These are phyloP conservation scores for Gobionotothen gibberifrons DNA, from an alignment of 2,797 vertebrate species.

Conservation along the genomic window DNA sequence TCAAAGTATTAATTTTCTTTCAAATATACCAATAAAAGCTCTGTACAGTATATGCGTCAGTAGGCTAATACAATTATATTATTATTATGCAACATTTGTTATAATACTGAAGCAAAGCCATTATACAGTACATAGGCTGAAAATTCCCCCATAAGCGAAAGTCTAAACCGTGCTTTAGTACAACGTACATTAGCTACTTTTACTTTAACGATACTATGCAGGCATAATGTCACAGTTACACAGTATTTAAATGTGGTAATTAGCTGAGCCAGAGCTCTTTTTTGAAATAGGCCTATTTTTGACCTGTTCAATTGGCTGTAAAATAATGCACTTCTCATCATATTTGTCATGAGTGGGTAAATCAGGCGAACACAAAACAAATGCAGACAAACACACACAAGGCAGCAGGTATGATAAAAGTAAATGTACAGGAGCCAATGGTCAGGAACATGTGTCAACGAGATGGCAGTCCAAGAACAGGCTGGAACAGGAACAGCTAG, in stretches of 20 bases:
- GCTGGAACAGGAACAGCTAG: conserved; percentile 1
- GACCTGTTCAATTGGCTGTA: not conserved
- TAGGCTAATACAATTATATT: too few relatives aligned
- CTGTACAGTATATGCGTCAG: too few relatives aligned
- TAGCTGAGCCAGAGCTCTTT: conserved; percentile 21
- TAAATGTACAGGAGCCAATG: not conserved
- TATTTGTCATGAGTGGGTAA: not conserved
- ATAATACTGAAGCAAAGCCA: not conserved
- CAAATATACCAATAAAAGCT: too few relatives aligned
- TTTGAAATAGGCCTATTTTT: not conserved
- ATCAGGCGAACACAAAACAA: not conserved
- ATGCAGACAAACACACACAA: not conserved
- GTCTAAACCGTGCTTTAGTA: not conserved
- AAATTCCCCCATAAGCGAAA: not conserved
- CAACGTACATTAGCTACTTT: not conserved
- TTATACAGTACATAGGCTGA: not conserved
- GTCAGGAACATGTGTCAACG: not conserved
- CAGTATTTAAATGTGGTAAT: conserved; percentile 17
- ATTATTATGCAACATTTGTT: not conserved
- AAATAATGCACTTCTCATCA: not conserved
- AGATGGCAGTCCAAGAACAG: not conserved
- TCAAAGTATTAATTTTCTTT: not conserved
- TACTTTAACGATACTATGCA: not conserved
- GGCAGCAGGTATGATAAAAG: not conserved
- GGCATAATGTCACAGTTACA: conserved; percentile 24